Evolutionary conservation across 2,888 invertebrate species (phyloP), one percentile per base, ranked within the genome.

Genomic region (Notodromas monacha): DNA sequence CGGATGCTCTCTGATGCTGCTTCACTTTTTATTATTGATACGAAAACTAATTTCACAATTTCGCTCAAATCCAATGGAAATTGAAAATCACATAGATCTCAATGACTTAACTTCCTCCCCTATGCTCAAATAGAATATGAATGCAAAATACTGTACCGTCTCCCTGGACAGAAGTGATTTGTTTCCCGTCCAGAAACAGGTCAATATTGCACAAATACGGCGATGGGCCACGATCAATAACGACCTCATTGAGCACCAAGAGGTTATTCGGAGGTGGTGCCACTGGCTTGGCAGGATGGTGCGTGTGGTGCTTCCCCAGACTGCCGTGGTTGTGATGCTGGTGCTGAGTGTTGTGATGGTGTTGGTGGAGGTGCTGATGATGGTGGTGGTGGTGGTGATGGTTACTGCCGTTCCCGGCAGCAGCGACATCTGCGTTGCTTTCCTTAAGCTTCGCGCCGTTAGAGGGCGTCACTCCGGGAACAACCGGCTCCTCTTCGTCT

Each of bases 181-280:
- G 73, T 46, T 79, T 77, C 30, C 81, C 81, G 43, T 89, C 86
- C 35, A 89, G 60, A 50, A 73, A 89, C 41, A 89, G 57, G 53
- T 89, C 86, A 40, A 89, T 74, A 46, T 89, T 86, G 37, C 79
- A 79, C 5, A 89, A 59, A 51, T 81, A 86, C 2, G 86, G 74
- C 14, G 79, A 81, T 1, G 81, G 79, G 1, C 86, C 86, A n/a
- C 89, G 61, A 54, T 89, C 86, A n/a, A 89, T 70, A 15, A 89
- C 86, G 31, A 89, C 84, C 50, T 89, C 89, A 51, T 89, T 89
- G 15, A 89, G 56, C 36, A 79, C 77, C 45, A 79, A 49, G 29
- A 70, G 59, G 39, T 66, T 69, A n/a, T 5, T 6, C 77, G 49
- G 29, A 70, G 60, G 39, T 66, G n/a, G n/a, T 36, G 65, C 65